Conservation (phyloP, 2,797 vertebrate genomes). For the Brachyalestes nurse region DNA sequence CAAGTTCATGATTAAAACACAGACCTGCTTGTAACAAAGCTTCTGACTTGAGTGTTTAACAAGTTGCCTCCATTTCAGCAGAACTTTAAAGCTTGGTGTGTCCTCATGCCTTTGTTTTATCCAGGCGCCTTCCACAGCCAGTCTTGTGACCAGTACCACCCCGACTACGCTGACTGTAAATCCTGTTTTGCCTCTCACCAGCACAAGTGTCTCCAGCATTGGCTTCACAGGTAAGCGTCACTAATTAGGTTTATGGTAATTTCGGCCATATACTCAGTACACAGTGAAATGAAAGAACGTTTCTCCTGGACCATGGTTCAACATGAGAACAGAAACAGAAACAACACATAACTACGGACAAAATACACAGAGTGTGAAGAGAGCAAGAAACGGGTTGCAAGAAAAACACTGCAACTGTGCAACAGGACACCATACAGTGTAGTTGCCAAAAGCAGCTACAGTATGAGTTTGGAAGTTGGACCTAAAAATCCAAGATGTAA, state of each 20-base stretch:
- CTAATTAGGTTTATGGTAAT: not conserved
- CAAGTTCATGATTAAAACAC: not conserved
- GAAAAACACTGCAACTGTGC: too few species aligned
- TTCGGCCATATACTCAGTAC: too few species aligned
- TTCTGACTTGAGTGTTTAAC: not conserved
- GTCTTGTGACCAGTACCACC: conserved; percentile 96
- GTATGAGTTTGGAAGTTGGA: too few species aligned
- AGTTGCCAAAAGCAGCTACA: too few species aligned
- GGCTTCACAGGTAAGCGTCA: conserved; percentile 85
- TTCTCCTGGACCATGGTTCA: too few species aligned
- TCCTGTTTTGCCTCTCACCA: conserved; percentile 93
- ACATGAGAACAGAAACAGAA: too few species aligned
- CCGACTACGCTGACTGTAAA: conserved; percentile 96
- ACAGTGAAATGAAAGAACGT: too few species aligned
- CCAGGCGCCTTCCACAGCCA: conserved; percentile 95
- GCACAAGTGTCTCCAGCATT: conserved; percentile 87
- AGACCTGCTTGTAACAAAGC: not conserved
- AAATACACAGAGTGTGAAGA: too few species aligned
- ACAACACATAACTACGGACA: too few species aligned
- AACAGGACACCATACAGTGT: too few species aligned
- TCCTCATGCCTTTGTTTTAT: conserved; percentile 3
- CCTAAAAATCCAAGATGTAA: too few species aligned
- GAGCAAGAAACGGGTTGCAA: too few species aligned
- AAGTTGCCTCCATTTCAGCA: not conserved
- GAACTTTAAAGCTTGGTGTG: not conserved